Percentiles rank a stretch among this genome's conserved stretches.
Evolutionary conservation across 2,113 vertebrate species (phyloP).

Genomic region (Microcebus ravelobensis): DNA sequence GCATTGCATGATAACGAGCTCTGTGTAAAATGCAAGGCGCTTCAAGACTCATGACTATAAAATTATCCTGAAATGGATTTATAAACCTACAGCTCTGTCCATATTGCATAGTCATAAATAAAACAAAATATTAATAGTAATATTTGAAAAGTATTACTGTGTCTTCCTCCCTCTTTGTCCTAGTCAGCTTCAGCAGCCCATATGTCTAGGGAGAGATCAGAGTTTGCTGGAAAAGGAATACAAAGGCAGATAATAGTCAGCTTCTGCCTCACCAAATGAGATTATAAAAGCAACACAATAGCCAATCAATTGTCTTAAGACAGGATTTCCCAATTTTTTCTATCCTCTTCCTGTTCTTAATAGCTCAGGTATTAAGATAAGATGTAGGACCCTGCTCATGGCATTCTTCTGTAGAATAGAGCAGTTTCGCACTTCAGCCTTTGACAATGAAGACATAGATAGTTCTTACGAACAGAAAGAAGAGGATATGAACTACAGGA

Average conservation of each 20-base stretch:
- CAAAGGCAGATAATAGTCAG: neutral
- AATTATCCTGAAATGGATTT: neutral
- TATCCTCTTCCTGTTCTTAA: neutral
- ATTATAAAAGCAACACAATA: neutral
- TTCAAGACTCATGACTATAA: neutral
- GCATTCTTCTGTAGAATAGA: neutral
- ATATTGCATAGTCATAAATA: neutral
- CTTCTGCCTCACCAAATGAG: neutral
- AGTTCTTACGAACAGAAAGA: neutral
- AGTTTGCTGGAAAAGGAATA: constrained; percentile 6
- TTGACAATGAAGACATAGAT: neutral
- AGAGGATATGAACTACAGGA: neutral
- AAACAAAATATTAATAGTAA: neutral
- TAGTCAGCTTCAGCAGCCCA: neutral
- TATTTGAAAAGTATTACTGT: neutral
- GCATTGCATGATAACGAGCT: neutral
- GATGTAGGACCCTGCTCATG: neutral
- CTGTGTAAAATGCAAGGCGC: neutral
- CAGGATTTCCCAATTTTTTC: constrained; percentile 1
- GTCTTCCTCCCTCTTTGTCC: neutral
- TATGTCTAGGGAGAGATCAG: neutral
- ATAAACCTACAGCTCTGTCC: neutral
- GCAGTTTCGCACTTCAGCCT: neutral
- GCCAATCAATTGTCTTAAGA: neutral
- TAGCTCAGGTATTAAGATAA: neutral